Base-by-base conservation (phyloP, 2,888 invertebrate species). In the Bedellia somnulentella region DNA sequence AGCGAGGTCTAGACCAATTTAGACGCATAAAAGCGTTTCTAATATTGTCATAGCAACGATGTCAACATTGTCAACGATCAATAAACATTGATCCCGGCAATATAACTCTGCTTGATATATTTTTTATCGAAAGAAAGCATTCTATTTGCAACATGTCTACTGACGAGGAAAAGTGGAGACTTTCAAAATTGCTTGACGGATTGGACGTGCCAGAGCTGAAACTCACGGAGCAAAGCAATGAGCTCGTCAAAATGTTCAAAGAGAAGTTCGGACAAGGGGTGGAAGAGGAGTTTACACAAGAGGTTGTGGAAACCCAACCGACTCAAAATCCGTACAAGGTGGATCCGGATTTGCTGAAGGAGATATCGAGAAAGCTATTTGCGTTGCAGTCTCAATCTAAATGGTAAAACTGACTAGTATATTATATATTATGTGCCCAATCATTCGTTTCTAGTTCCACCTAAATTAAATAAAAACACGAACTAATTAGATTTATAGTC, bases 121-220 rank as follows among this genome's bases (percentile, higher is more conserved):
- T n/a, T n/a, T n/a, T n/a, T n/a, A n/a, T n/a, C n/a, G n/a, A n/a
- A n/a, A n/a, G n/a, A n/a, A n/a, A n/a, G n/a, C n/a, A n/a, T n/a
- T n/a, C n/a, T n/a, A n/a, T n/a, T n/a, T n/a, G n/a, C 34, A 36
- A 33, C 35, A 73, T 73, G 73, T 39, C 59, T 21, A 70, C 73
- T 3, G 70, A 71, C 31, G 71, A 71, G 40, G 68, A 73, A 6
- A 73, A 73, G 45, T 35, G 44, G 5, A 62, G 66, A 43, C 37
- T 70, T 25, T 39, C 47, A 8, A 71, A 70, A 44, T 51, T 73
- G 23, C 44, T 73, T n/a, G 50, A 61, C 37, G 57, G 49, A 15
- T 36, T 73, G 10, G 66, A 68, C 33, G 53, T 66, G 2, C 58
- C 60, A 1, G 73, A 73, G 32, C 41, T 56, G 2, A 67, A 60